phyloP scores from a whole-genome alignment of 1,140 invertebrate species.

The Eupeodes corollae region DNA sequence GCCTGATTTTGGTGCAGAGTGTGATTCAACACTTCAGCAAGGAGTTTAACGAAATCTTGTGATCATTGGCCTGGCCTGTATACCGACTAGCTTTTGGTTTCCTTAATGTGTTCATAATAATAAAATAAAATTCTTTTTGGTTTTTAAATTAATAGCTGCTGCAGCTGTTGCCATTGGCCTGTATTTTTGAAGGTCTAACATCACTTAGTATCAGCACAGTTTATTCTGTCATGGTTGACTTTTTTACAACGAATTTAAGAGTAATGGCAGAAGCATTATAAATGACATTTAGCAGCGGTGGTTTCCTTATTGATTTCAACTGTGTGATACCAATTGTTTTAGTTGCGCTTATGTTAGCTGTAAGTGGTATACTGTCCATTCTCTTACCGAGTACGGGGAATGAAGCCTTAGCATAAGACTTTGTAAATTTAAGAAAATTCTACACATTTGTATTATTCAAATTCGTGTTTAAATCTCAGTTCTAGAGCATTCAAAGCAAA shows the following conservation, averaged over 20 bases:
- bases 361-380: slow-evolving; percentile 52
- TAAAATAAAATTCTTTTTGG: slow-evolving; percentile 61
- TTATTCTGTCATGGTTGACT: slow-evolving; percentile 62
- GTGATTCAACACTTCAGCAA: slow-evolving; percentile 40
- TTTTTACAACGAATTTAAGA: slow-evolving; percentile 67
- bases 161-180: slow-evolving; percentile 63
- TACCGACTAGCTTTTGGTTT: slow-evolving; percentile 59
- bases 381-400: no score
- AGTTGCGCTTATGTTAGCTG: slow-evolving; percentile 55
- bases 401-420: no score
- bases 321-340: slow-evolving; percentile 56
- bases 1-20: slow-evolving; percentile 7
- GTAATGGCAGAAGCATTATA: slow-evolving; percentile 65
- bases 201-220: slow-evolving; percentile 62
- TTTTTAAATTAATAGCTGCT: slow-evolving; percentile 60
- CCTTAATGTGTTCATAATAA: slow-evolving; percentile 59
- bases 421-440: no score
- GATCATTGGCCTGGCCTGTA: slow-evolving; percentile 59
- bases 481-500: no score
- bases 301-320: slow-evolving; percentile 59
- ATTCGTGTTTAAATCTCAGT: no score
- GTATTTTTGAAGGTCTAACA: slow-evolving; percentile 67
- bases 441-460: no score
- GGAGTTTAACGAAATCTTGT: slow-evolving; percentile 59
- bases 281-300: slow-evolving; percentile 57